A percentile compares a stretch with the other conserved stretches of the same genome.
phyloP scores from a whole-genome alignment of 2,888 invertebrate species.

The Hetaerina titia region DNA sequence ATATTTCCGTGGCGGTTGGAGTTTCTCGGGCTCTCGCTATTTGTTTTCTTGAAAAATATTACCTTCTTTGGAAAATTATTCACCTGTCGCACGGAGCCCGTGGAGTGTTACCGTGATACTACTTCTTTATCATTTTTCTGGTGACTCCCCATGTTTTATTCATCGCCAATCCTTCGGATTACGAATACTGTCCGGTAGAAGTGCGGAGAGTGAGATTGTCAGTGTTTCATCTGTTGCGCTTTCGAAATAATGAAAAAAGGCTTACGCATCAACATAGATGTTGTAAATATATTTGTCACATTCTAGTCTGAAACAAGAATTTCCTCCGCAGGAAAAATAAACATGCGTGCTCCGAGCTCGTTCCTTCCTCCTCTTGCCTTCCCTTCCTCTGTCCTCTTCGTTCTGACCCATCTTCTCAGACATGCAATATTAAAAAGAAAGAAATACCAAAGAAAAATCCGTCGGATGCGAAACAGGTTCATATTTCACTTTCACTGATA shows the following conservation, averaged over 20 bases:
- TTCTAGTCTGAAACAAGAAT: not conserved
- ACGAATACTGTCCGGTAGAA: not conserved
- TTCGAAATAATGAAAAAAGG: not conserved
- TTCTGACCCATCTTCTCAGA: not conserved
- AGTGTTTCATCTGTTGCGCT: not conserved
- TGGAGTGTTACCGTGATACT: not conserved
- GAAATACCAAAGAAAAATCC: not conserved
- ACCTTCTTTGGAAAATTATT: not conserved
- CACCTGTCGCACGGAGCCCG: not conserved
- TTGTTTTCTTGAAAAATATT: not conserved
- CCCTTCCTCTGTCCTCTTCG: not conserved
- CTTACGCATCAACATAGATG: not conserved
- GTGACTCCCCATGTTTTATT: not conserved
- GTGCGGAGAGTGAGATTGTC: no score
- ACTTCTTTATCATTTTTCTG: not conserved
- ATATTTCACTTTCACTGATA: not conserved
- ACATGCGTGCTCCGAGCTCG: not conserved
- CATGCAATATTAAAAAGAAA: not conserved
- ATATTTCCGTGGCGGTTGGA: not conserved
- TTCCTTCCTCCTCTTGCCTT: no score
- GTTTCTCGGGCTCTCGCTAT: constrained; percentile 3
- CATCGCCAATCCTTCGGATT: not conserved
- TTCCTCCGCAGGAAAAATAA: not conserved
- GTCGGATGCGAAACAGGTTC: not conserved
- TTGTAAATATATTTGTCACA: not conserved